phyloP scores from a whole-genome alignment of 2,113 vertebrate genomes.

The Zapus hudsonius region DNA sequence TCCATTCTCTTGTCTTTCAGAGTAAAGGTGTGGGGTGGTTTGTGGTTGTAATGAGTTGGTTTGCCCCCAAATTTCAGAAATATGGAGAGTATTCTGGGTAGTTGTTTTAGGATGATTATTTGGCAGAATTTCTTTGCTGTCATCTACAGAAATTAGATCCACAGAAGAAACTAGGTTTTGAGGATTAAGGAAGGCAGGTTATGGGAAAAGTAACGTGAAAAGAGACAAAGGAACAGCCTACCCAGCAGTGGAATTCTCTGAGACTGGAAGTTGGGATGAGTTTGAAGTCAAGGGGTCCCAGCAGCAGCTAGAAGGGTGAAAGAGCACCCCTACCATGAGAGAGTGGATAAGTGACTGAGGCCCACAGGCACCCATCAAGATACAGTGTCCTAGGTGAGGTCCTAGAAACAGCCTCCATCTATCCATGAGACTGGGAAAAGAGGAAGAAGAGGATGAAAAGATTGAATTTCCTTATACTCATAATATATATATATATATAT shows the following conservation, averaged over 20 bases:
- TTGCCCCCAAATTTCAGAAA: not conserved
- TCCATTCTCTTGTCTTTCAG: not conserved
- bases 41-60: not conserved
- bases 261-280: not conserved
- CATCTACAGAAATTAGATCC: not conserved
- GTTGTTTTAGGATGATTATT: not conserved
- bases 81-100: not conserved
- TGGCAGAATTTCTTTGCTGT: not conserved
- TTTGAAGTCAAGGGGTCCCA: not conserved
- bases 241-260: not conserved
- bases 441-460: not conserved
- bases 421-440: not conserved
- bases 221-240: not conserved
- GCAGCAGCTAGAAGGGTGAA: not conserved
- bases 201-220: not conserved
- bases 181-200: not conserved
- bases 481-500: too few species aligned
- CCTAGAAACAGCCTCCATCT: not conserved
- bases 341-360: not conserved
- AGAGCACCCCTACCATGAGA: not conserved
- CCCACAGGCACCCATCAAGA: rapidly evolving
- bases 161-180: not conserved
- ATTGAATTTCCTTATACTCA: not conserved
- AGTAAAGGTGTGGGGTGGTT: not conserved
- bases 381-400: not conserved